Conservation (phyloP, 2,797 vertebrate species). For the Cossypha caffra region DNA sequence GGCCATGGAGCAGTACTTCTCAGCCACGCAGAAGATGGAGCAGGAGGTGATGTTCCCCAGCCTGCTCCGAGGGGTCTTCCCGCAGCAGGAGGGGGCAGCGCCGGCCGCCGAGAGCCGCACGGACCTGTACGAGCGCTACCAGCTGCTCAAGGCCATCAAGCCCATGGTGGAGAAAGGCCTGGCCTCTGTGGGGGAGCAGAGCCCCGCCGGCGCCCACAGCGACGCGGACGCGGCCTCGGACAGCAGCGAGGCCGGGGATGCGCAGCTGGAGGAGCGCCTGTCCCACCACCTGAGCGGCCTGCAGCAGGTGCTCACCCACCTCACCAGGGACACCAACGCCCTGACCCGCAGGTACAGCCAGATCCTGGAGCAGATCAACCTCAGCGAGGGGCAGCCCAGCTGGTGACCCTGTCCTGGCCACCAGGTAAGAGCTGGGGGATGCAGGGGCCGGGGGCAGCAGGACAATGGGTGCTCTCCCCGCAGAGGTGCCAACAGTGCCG, state of each 20-base stretch:
- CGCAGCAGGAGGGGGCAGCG: neutral
- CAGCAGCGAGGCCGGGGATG: slow-evolving; percentile 54
- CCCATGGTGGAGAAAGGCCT: slow-evolving; percentile 80
- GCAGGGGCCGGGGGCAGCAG: neutral
- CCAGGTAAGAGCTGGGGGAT: neutral
- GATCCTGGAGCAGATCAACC: slow-evolving; percentile 76
- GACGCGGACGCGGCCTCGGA: neutral
- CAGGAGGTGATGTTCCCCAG: slow-evolving; percentile 89
- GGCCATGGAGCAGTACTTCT: slow-evolving; percentile 81
- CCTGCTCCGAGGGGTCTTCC: slow-evolving; percentile 82
- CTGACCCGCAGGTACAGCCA: slow-evolving; percentile 87
- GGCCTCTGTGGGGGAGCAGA: slow-evolving; percentile 20
- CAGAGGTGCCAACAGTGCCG: rapidly evolving
- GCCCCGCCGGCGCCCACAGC: neutral
- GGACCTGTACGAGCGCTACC: no score
- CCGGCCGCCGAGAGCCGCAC: no score
- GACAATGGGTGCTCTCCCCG: neutral
- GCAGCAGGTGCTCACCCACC: slow-evolving; percentile 81
- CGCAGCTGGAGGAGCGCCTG: slow-evolving; percentile 81
- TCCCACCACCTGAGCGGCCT: slow-evolving; percentile 84
- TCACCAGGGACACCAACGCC: slow-evolving; percentile 81
- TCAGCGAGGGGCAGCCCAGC: neutral
- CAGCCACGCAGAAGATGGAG: slow-evolving; percentile 84
- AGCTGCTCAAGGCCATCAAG: slow-evolving; percentile 78
- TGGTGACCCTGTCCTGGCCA: neutral